These are phyloP conservation scores for Colletes latitarsis DNA, from an alignment of 1,140 invertebrate genomes.

Conservation along the genomic window DNA sequence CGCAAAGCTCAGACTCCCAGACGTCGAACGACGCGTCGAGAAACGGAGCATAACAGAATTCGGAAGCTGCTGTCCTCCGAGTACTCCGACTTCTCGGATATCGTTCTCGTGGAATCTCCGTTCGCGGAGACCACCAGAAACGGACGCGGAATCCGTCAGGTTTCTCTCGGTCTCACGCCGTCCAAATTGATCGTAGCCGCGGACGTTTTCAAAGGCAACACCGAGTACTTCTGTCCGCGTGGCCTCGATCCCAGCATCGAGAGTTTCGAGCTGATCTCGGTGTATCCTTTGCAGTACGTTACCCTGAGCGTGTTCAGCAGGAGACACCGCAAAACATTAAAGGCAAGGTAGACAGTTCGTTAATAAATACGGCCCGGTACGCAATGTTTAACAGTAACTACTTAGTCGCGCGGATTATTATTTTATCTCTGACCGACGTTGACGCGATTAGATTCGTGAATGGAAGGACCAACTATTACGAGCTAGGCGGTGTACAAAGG, in stretches of 20 bases:
- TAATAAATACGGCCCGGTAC: not conserved
- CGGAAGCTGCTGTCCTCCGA: constrained; percentile 83
- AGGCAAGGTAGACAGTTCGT: constrained; percentile 79
- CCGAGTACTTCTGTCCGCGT: constrained; percentile 70
- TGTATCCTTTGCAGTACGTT: constrained; percentile 83
- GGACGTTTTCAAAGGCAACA: constrained; percentile 76
- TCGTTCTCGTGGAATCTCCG: constrained; percentile 83
- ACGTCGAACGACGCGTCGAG: not conserved
- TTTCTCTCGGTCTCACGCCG: constrained; percentile 83
- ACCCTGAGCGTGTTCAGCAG: constrained; percentile 83
- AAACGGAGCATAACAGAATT: constrained; percentile 80
- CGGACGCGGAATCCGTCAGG: constrained; percentile 82
- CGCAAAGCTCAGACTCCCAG: not conserved
- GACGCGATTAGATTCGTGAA: constrained; percentile 66
- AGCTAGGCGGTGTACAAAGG: constrained; percentile 67
- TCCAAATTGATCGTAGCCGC: constrained; percentile 82
- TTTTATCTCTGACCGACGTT: constrained; percentile 24
- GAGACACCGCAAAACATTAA: constrained; percentile 80
- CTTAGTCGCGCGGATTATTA: not conserved
- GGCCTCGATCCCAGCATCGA: constrained; percentile 82
- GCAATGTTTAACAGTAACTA: not conserved
- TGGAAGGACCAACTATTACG: constrained; percentile 73
- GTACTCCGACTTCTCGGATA: constrained; percentile 83
- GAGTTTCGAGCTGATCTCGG: constrained; percentile 82
- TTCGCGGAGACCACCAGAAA: constrained; percentile 84